Evolutionary conservation across 2,113 vertebrate species (phyloP).

Genomic region (Plestiodon gilberti): DNA sequence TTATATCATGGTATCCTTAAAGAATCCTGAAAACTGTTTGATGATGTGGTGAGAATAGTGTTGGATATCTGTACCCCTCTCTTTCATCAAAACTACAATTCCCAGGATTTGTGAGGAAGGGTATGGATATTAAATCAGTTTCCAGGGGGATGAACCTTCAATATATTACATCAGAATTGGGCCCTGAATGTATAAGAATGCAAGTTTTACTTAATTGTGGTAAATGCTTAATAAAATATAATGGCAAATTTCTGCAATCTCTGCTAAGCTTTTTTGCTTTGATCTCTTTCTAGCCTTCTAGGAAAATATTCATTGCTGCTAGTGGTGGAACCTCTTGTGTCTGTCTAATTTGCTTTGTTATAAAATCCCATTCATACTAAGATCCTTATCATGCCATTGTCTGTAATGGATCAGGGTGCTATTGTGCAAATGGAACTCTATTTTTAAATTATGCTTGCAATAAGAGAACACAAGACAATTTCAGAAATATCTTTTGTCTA

Average conservation of each 20-base stretch:
- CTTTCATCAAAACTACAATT: no score
- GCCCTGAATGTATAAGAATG: not conserved
- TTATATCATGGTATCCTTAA: no score
- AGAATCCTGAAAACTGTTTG: no score
- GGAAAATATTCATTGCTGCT: not conserved
- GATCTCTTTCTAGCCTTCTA: not conserved
- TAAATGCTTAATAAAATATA: not conserved
- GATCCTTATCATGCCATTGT: not conserved
- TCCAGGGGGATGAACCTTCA: not conserved
- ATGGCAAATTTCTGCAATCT: not conserved
- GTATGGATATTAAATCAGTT: no score
- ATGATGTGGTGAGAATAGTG: no score
- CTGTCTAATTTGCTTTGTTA: not conserved
- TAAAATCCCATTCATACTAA: not conserved
- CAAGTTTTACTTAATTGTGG: not conserved
- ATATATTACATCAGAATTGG: not conserved
- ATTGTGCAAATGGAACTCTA: not conserved
- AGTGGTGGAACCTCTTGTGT: not conserved
- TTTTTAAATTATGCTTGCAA: conserved; percentile 8
- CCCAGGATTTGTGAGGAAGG: no score
- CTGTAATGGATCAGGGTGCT: not conserved
- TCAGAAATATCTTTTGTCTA: conserved; percentile 9
- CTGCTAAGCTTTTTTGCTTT: not conserved
- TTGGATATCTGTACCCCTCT: no score
- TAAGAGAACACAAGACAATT: conserved; percentile 12